Base-by-base conservation (phyloP, 2,888 invertebrate genomes). In the Drosophila atripex region DNA sequence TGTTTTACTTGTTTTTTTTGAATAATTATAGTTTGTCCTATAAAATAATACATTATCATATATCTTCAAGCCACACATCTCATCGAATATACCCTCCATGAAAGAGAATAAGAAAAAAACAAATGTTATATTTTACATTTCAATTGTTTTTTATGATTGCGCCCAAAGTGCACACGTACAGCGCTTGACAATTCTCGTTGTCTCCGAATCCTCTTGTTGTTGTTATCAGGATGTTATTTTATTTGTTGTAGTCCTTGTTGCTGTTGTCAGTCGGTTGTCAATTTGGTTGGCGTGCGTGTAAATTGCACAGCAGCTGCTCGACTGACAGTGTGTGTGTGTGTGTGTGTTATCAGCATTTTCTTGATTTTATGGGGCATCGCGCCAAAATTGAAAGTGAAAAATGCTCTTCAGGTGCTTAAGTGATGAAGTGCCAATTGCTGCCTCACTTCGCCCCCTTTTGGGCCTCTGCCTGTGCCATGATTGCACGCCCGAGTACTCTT, bases 351-450 rank as follows among this genome's bases (percentile, higher is more conserved):
- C 80, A 78, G 68, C 76, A 80, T 80, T 84, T 71, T 51, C 65
- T 75, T 80, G 83, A 80, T 80, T 83, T 83, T 83, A 83, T 83
- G 71, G 75, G 80, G 77, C 51, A 69, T 76, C 78, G 77, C 73
- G 60, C 45, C 73, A 74, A 85, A 88, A 88, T 86, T 87, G 88
- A 88, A 88, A 88, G 86, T 88, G 86, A 88, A 88, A 88, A 88
- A 88, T 88, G 86, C 78, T 64, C 77, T 82, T 75, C 80, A 86
- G 84, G 84, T 88, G 84, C 83, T 79, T 85, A 79, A 78, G 80
- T 86, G 83, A 86, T 88, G 85, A 83, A 85, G 85, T 88, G 88
- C 73, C 86, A 88, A 86, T 85, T 86, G 85, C 59, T 28, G 9
- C 28, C 28, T 9, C 28, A 50, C 53, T 14, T 52, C 30, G 49